A percentile compares a stretch with the other conserved stretches of the same genome.
These are phyloP conservation scores for Acrossocheilus fasciatus DNA, from an alignment of 2,797 vertebrate species.

Conservation along the genomic window DNA sequence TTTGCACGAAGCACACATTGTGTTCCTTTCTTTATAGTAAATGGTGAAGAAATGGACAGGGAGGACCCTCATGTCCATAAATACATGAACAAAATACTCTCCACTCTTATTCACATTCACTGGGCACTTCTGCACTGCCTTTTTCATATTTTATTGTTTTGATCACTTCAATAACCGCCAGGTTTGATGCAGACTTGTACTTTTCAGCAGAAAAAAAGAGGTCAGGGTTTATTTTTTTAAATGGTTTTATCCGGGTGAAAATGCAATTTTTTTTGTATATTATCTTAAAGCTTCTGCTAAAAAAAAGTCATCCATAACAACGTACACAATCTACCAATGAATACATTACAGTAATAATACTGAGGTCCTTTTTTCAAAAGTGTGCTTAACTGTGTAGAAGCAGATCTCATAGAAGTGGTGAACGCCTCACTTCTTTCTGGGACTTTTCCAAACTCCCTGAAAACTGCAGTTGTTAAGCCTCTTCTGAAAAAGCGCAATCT, in stretches of 20 bases:
- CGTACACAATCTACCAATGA: background rate
- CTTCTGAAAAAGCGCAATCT: too few relatives aligned
- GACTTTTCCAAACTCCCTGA: too few relatives aligned
- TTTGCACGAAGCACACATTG: slow-evolving; percentile 17
- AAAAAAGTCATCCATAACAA: background rate
- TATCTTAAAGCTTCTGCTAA: background rate
- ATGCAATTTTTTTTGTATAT: background rate
- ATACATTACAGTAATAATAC: background rate
- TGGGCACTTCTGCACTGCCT: background rate
- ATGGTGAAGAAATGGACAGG: background rate
- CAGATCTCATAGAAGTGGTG: too few relatives aligned
- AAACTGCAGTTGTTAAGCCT: too few relatives aligned
- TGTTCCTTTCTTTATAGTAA: slow-evolving; percentile 2
- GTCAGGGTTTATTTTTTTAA: background rate
- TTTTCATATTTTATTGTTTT: background rate
- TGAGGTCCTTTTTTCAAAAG: background rate
- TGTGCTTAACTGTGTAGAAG: too few relatives aligned
- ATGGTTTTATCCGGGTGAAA: background rate
- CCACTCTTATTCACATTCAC: background rate
- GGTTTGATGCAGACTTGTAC: background rate
- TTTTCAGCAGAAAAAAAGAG: background rate
- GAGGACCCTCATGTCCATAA: background rate
- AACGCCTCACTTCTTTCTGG: too few relatives aligned
- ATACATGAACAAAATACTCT: background rate
- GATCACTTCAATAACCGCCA: background rate